Evolutionary conservation across 2,797 vertebrate genomes (phyloP), one percentile per base, ranked within the genome.

Genomic region (Alauda arvensis): DNA sequence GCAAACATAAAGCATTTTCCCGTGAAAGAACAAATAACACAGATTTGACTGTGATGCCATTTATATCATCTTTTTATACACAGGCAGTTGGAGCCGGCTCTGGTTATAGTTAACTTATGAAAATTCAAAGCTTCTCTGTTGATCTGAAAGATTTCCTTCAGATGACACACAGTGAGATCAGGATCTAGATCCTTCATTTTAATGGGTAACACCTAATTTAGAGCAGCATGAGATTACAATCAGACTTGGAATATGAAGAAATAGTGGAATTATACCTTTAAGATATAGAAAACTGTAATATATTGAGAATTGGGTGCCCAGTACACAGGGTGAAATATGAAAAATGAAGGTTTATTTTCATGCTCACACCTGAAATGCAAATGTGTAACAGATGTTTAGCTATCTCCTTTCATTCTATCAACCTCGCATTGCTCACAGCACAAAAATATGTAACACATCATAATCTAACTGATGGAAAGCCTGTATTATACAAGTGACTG

Each of bases 341-440:
- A 93, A 92, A 94, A 90, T 59, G 16, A 92, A 85, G 28, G 33
- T 79, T 85, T 72, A 49, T 88, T 88, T 83, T 90, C 68, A 67
- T 70, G 26, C 49, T 91, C 33, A 48, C 39, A 86, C 72, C 49
- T 90, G 71, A 94, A 77, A 69, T 75, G 34, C 20, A 79, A 87
- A 91, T 63, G 5, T 40, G 6, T 66, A 93, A 68, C 87, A 94
- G 77, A 89, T 91, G 62, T 83, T 77, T 82, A 85, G 40, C 29
- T 84, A 63, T 85, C 52, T 87, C 26, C 34, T 77, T 83, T 83
- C 37, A 14, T 77, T 77, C 49, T 85, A 76, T 65, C 48, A 90
- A 74, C 12, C 3, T 88, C 11, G 1, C 43, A 88, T 84, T 77
- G 29, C 91, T 72, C 67, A 82, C 29, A 60, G 31, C 42, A 26